These are phyloP conservation scores for Galerucella calmariensis DNA, from an alignment of 2,888 invertebrate genomes.

Conservation along the genomic window DNA sequence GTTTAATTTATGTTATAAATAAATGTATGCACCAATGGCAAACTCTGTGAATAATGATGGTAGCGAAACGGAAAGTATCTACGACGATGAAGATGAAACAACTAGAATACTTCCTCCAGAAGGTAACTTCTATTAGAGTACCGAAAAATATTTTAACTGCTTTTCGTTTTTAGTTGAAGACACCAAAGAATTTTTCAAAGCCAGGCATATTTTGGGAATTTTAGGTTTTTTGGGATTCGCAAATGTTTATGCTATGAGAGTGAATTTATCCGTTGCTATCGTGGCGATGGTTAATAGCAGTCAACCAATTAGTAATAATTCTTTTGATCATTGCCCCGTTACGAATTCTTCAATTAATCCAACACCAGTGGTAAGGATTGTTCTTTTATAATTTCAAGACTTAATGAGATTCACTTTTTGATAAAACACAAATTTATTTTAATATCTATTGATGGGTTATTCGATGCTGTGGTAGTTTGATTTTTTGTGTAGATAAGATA, in stretches of 20 bases:
- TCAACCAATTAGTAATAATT: constrained; percentile 68
- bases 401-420: too few species aligned
- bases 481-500: too few species aligned
- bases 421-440: too few species aligned
- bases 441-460: too few species aligned
- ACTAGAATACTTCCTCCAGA: constrained; percentile 63
- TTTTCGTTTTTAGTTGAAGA: constrained; percentile 67
- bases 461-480: too few species aligned
- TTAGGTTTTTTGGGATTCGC: constrained; percentile 90
- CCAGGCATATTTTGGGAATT: constrained; percentile 82
- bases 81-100: constrained; percentile 61
- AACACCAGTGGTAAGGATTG: constrained; percentile 52
- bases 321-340: constrained; percentile 72
- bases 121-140: constrained; percentile 52
- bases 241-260: constrained; percentile 89
- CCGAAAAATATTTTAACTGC: constrained; percentile 1
- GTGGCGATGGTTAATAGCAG: constrained; percentile 93
- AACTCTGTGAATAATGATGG: constrained; percentile 42
- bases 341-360: constrained; percentile 64
- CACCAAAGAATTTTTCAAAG: constrained; percentile 76
- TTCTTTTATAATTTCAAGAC: not conserved
- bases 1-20: constrained; percentile 6
- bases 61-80: constrained; percentile 45
- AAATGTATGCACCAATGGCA: constrained; percentile 48
- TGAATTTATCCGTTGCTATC: constrained; percentile 92